Percentiles rank a stretch among this genome's conserved stretches.
These are phyloP conservation scores for Lota lota DNA, from an alignment of 2,113 vertebrate genomes.

Conservation along the genomic window DNA sequence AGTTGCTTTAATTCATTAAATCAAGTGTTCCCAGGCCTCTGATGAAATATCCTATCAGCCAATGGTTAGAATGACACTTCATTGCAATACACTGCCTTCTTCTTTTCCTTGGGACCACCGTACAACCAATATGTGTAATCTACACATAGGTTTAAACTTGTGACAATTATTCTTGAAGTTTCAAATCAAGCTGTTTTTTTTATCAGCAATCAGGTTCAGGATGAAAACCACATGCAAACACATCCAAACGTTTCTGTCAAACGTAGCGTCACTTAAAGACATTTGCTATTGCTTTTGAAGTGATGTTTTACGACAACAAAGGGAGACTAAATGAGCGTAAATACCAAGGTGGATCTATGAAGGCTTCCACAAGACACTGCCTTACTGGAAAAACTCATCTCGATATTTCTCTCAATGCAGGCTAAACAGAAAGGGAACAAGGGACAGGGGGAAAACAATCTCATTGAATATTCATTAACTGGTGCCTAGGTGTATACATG, in stretches of 20 bases:
- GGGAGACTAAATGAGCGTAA: conserved; percentile 33
- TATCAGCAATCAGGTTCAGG: conserved; percentile 7
- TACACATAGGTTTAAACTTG: too few relatives aligned
- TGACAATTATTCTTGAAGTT: too few relatives aligned
- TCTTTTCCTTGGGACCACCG: too few relatives aligned
- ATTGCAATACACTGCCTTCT: too few relatives aligned
- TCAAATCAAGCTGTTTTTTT: too few relatives aligned
- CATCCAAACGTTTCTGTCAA: background rate
- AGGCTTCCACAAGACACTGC: conserved; percentile 41
- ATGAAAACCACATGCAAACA: conserved; percentile 15
- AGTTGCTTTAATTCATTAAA: too few relatives aligned
- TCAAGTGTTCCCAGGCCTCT: too few relatives aligned
- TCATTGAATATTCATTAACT: conserved; percentile 82
- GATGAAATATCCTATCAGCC: too few relatives aligned
- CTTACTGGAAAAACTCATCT: conserved; percentile 25
- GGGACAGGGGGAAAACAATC: conserved; percentile 50
- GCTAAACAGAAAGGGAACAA: conserved; percentile 44
- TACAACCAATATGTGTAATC: too few relatives aligned
- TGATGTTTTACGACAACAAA: conserved; percentile 45
- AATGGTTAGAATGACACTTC: too few relatives aligned
- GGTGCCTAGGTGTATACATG: conserved; percentile 76
- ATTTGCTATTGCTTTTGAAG: conserved; percentile 30
- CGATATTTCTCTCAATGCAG: conserved; percentile 38
- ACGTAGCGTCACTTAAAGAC: background rate
- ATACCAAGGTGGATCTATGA: conserved; percentile 51